Evolutionary conservation across 2,113 vertebrate genomes (phyloP), one percentile per base, ranked within the genome.

Genomic region (Himantopus leucocephalus): DNA sequence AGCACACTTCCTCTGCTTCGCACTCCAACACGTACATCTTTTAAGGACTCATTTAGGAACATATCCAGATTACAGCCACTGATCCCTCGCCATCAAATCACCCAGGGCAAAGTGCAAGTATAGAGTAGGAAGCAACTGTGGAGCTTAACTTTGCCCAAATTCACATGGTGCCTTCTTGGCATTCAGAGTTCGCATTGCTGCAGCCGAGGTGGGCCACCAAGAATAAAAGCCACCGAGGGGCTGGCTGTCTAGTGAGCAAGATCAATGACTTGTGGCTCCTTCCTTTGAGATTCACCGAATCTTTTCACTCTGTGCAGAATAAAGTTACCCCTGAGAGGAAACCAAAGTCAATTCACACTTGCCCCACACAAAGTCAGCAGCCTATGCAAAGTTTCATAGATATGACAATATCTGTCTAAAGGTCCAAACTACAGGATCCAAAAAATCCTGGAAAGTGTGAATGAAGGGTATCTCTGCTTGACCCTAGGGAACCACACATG

Each of bases 341-440:
- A 88, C 71, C 21, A 56, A 93, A 90, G 45, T 75, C 34, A 88
- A 64, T 93, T 94, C 76, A 50, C 1, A 1, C 55, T 75, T 95
- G 74, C 81, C 86, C 94, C 95, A 95, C 76, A 94, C 52, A 92
- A 96, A 94, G 87, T 83, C 56, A 96, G 93, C 77, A 88, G 77
- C 87, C 73, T 85, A 39, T 93, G 75, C 60, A 95, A 94, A 96
- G 94, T 88, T 96, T 97, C 95, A 91, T 30, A 91, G 64, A 77
- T 78, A 94, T 41, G 81, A 71, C 41, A 89, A 64, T 63, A 26
- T 90, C 85, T 95, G 86, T 88, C 86, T 95, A 90, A 94, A 73
- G 5, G 94, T 94, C 86, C 94, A 96, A 86, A 95, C 89, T 96
- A 92, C 76, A 92, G 86, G 80, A 60, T 95, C 76, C 50, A 82